Conservation (phyloP, 2,113 vertebrate species). For the Mus spicilegus region DNA sequence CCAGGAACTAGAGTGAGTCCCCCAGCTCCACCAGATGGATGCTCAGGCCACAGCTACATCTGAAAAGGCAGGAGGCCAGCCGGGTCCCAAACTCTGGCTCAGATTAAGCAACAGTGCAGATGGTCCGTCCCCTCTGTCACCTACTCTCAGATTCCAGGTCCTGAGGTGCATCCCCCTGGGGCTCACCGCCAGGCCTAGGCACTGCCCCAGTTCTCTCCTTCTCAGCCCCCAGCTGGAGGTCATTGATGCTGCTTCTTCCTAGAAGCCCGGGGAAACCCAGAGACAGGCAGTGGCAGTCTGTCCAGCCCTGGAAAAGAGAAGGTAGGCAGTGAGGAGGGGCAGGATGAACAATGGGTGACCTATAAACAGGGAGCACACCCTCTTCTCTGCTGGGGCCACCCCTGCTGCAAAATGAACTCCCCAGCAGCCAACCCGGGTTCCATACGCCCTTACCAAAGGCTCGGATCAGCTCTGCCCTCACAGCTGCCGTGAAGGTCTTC, state of each 20-base stretch:
- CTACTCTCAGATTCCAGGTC: constrained; percentile 61
- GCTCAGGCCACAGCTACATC: constrained; percentile 54
- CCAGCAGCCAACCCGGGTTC: not conserved
- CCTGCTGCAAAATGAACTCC: constrained; percentile 1
- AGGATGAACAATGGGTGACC: no score
- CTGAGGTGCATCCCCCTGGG: constrained; percentile 47
- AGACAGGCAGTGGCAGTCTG: constrained; percentile 91
- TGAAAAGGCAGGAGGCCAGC: constrained; percentile 57
- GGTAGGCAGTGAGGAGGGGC: not conserved
- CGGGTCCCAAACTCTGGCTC: constrained; percentile 81
- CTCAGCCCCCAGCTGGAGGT: constrained; percentile 30
- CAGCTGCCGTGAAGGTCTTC: constrained; percentile 94
- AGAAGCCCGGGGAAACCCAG: constrained; percentile 83
- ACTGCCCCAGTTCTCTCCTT: constrained; percentile 70
- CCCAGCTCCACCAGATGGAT: not conserved
- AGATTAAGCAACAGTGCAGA: constrained; percentile 80
- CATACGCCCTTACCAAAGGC: constrained; percentile 92
- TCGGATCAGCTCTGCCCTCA: constrained; percentile 95
- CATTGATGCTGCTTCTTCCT: constrained; percentile 83
- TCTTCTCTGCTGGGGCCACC: constrained; percentile 59
- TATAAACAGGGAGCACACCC: constrained; percentile 53
- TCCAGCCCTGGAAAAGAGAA: constrained; percentile 90
- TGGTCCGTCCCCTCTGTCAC: constrained; percentile 66
- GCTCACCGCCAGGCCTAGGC: constrained; percentile 52
- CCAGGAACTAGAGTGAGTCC: constrained; percentile 42